A percentile compares a stretch with the other conserved stretches of the same genome.
phyloP scores from a whole-genome alignment of 1,140 invertebrate genomes.

The Piezodorus guildinii region DNA sequence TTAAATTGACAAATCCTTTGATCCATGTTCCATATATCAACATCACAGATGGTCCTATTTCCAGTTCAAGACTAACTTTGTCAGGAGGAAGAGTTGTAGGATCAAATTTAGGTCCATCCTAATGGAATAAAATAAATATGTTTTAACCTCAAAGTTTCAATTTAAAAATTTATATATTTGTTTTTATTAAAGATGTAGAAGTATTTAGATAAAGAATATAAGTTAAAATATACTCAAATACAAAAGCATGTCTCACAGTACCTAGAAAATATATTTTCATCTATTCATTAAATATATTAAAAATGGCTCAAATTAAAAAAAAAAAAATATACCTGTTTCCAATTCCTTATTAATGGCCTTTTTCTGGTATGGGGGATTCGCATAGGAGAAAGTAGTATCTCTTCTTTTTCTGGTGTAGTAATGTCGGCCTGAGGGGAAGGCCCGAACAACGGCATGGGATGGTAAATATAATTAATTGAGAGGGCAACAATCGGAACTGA shows the following conservation, averaged over 20 bases:
- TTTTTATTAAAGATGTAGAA: too few relatives aligned
- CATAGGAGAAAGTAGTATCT: conserved; percentile 80
- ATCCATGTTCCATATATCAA: conserved; percentile 82
- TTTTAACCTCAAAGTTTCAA: too few relatives aligned
- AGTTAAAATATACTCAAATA: too few relatives aligned
- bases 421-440: conserved; percentile 79
- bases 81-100: conserved; percentile 71
- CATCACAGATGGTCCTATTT: conserved; percentile 84
- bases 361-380: conserved; percentile 68
- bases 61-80: conserved; percentile 77
- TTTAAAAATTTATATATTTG: too few relatives aligned
- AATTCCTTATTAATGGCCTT: conserved; percentile 49
- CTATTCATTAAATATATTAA: too few relatives aligned
- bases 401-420: conserved; percentile 87
- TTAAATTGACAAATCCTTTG: conserved; percentile 75
- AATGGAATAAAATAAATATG: conserved; percentile 18
- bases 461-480: conserved; percentile 81
- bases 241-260: too few relatives aligned
- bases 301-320: too few relatives aligned
- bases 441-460: conserved; percentile 75
- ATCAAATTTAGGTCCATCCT: conserved; percentile 62
- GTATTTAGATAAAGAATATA: too few relatives aligned
- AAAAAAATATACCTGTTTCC: conserved; percentile 39
- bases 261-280: too few relatives aligned
- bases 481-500: conserved; percentile 84